These are phyloP conservation scores for Acronicta psi DNA, from an alignment of 2,888 invertebrate genomes.

Conservation along the genomic window DNA sequence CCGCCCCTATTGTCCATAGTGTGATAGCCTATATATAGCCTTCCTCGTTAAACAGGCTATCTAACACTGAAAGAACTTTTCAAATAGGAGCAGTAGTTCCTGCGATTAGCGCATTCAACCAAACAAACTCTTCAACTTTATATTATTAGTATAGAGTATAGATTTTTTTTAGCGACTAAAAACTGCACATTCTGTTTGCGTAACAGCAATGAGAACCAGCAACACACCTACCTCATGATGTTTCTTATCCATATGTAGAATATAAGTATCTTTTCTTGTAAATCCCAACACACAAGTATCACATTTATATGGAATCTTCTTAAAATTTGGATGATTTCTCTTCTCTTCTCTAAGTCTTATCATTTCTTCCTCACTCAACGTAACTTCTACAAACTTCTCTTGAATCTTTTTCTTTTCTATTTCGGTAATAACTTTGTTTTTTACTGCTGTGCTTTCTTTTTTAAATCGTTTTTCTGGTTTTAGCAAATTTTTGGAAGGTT, in stretches of 20 bases:
- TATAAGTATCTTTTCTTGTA: constrained; percentile 63
- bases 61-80: too few relatives aligned
- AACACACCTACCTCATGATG: constrained; percentile 65
- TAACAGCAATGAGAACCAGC: too few relatives aligned
- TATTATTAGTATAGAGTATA: too few relatives aligned
- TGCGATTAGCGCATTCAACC: too few relatives aligned
- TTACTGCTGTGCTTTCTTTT: constrained; percentile 6
- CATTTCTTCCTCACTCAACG: constrained; percentile 71
- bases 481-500: background rate
- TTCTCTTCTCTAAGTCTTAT: constrained; percentile 68
- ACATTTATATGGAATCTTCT: constrained; percentile 76
- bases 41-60: too few relatives aligned
- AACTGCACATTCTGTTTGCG: too few relatives aligned
- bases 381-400: constrained; percentile 63
- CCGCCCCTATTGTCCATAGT: too few relatives aligned
- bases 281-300: constrained; percentile 76
- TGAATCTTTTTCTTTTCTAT: constrained; percentile 6
- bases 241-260: constrained; percentile 65
- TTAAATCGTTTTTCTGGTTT: background rate
- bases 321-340: constrained; percentile 72
- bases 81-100: too few relatives aligned
- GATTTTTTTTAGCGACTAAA: too few relatives aligned
- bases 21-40: too few relatives aligned
- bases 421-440: background rate
- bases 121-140: too few relatives aligned